Conservation (phyloP, 2,888 invertebrate species). For the Brenthis hecate region DNA sequence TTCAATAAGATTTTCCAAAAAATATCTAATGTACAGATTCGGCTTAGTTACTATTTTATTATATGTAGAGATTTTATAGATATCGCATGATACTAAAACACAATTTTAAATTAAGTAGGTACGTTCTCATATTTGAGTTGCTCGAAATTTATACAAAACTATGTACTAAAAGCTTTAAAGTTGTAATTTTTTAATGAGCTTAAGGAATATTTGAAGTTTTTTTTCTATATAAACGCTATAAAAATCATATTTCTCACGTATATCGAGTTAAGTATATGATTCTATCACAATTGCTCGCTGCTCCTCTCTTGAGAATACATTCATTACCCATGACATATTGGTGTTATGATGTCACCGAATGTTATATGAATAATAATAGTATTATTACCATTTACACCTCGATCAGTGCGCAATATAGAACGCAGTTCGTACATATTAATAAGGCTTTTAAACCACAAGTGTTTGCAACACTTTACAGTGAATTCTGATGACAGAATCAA, state of each 20-base stretch:
- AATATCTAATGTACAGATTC: too few species aligned
- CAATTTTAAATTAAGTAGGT: too few species aligned
- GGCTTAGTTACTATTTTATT: too few species aligned
- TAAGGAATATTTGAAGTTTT: background rate
- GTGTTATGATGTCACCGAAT: constrained; percentile 39
- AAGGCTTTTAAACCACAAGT: constrained; percentile 4
- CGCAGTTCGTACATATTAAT: constrained; percentile 3
- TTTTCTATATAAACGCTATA: background rate
- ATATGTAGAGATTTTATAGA: too few species aligned
- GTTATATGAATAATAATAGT: constrained; percentile 37
- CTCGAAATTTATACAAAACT: too few species aligned
- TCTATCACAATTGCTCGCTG: constrained; percentile 16
- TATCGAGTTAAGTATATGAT: background rate
- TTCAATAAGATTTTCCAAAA: too few species aligned
- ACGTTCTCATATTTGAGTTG: too few species aligned
- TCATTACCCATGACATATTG: constrained; percentile 37
- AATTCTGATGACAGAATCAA: constrained; percentile 1
- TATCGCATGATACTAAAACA: too few species aligned
- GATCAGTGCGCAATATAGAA: constrained; percentile 26
- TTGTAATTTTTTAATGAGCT: too few species aligned
- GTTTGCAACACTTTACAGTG: background rate
- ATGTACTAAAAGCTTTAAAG: too few species aligned
- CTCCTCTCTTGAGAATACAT: constrained; percentile 23
- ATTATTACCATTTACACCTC: constrained; percentile 40
- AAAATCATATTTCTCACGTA: constrained; percentile 1